phyloP scores from a whole-genome alignment of 2,113 vertebrate species.

The Ondatra zibethicus region DNA sequence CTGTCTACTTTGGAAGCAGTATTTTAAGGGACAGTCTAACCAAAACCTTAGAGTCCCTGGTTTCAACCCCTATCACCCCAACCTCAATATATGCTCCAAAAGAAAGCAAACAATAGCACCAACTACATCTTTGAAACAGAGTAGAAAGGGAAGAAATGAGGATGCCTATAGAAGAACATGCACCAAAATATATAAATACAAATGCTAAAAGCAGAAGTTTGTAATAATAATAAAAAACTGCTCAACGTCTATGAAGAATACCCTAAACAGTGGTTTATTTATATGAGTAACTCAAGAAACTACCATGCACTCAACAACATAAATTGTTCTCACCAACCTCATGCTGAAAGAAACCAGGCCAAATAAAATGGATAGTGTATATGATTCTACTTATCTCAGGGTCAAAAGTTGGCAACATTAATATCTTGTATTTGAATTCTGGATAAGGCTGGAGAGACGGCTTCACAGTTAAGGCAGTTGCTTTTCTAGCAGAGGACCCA shows the following conservation, averaged over 20 bases:
- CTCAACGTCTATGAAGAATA: neutral
- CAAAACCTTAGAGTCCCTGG: neutral
- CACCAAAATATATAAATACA: neutral
- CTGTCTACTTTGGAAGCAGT: constrained; percentile 11
- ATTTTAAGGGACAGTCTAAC: constrained; percentile 34
- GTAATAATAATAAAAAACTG: neutral
- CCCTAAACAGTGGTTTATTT: neutral
- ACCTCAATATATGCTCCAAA: neutral
- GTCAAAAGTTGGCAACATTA: constrained; percentile 12
- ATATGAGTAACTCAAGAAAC: constrained; percentile 41
- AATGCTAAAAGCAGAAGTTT: constrained; percentile 4
- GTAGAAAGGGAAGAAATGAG: neutral
- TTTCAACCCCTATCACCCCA: neutral
- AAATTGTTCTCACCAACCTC: neutral
- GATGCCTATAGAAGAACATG: neutral
- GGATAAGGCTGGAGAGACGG: neutral
- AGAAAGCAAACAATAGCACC: neutral
- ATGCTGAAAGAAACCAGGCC: constrained; percentile 8
- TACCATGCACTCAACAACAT: neutral
- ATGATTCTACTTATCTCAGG: neutral
- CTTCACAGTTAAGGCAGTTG: neutral
- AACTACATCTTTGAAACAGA: constrained; percentile 18
- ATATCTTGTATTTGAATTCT: neutral
- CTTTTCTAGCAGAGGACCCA: neutral
- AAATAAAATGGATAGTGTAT: neutral